Evolutionary conservation across 2,888 invertebrate genomes (phyloP).

Genomic region (Mechanitis mazaeus): DNA sequence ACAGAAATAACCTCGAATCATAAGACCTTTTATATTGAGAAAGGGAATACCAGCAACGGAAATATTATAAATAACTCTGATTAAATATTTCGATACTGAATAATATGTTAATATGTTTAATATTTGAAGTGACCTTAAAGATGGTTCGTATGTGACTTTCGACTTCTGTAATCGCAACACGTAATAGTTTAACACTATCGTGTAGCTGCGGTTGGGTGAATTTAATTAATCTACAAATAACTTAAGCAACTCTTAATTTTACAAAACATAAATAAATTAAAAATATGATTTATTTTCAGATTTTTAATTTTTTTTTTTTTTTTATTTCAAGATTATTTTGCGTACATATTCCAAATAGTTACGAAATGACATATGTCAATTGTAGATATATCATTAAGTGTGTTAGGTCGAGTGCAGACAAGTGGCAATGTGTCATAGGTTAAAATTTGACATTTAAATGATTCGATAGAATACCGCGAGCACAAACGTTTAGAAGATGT

Average conservation of each 20-base stretch:
- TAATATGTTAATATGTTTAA: background rate
- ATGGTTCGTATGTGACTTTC: conserved; percentile 10
- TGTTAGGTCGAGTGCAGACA: conserved; percentile 36
- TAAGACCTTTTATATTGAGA: too few relatives aligned
- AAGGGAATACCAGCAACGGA: background rate
- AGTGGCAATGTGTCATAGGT: conserved; percentile 61
- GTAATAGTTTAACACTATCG: conserved; percentile 7
- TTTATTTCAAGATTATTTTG: too few relatives aligned
- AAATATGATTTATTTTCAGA: too few relatives aligned
- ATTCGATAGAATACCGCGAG: conserved; percentile 30
- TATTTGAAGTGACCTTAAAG: background rate
- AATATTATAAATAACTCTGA: background rate
- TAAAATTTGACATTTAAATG: conserved; percentile 69
- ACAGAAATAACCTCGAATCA: too few relatives aligned
- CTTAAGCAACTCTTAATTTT: too few relatives aligned
- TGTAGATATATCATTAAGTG: background rate
- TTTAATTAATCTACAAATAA: conserved; percentile 7
- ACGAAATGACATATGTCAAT: background rate
- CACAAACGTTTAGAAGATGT: background rate
- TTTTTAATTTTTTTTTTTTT: too few relatives aligned
- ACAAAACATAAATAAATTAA: too few relatives aligned
- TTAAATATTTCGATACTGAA: background rate
- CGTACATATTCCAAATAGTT: background rate
- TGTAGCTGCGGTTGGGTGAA: conserved; percentile 15
- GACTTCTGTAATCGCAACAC: conserved; percentile 5